A percentile compares a stretch with the other conserved stretches of the same genome.
Conservation (phyloP, 2,113 vertebrate genomes). For the Coptodon rendalli region DNA sequence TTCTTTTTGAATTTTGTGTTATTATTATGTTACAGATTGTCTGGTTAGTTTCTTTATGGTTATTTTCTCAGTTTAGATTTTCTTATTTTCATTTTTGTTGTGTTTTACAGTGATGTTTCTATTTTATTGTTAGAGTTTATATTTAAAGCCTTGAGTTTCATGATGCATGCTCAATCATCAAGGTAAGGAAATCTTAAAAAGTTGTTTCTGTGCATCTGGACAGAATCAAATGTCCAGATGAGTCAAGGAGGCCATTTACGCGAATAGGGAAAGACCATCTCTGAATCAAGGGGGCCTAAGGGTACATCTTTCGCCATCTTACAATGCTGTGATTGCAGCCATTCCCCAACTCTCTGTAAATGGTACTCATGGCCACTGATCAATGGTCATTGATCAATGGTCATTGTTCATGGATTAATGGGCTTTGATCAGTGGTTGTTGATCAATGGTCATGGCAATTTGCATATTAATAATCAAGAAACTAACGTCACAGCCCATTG, state of each 20-base stretch:
- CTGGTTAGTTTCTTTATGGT: neutral
- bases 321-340: neutral
- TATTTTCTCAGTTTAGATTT: accelerated
- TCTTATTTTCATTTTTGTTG: neutral
- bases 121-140: neutral
- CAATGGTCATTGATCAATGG: neutral
- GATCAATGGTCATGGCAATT: neutral
- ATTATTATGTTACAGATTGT: neutral
- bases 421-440: neutral
- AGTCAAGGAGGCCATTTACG: accelerated
- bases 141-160: neutral
- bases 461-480: neutral
- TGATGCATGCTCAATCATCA: neutral
- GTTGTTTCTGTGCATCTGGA: neutral
- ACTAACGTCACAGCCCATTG: neutral
- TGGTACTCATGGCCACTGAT: neutral
- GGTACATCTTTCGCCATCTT: neutral
- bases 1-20: neutral
- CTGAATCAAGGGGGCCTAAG: neutral
- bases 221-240: neutral
- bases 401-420: neutral
- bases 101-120: accelerated
- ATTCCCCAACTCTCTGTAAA: neutral
- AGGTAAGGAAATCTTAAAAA: neutral
- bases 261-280: neutral